Evolutionary conservation across 1,140 invertebrate genomes (phyloP).

Genomic region (Aricia agestis): DNA sequence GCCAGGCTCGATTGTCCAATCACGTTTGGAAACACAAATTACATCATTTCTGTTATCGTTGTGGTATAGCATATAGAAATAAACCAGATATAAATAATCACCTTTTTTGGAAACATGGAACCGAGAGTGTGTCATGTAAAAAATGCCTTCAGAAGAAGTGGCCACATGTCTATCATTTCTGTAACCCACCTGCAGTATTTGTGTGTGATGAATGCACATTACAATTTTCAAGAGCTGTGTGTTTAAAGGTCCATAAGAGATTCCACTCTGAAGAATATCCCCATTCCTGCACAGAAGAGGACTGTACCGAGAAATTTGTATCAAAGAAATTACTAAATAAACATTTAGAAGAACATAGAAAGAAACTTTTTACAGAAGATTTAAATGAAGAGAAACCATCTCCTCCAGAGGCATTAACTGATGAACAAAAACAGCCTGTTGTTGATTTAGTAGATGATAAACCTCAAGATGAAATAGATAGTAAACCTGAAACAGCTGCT

Average conservation of each 20-base stretch:
- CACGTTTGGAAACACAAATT: slow-evolving; percentile 94
- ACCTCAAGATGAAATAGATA: slow-evolving; percentile 50
- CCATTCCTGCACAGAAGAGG: slow-evolving; percentile 81
- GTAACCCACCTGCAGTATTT: slow-evolving; percentile 85
- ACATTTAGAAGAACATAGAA: slow-evolving; percentile 78
- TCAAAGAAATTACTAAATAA: slow-evolving; percentile 86
- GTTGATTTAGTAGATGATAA: slow-evolving; percentile 59
- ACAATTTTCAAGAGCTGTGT: slow-evolving; percentile 85
- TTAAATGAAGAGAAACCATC: slow-evolving; percentile 59
- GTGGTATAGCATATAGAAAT: slow-evolving; percentile 89
- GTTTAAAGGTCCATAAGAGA: slow-evolving; percentile 88
- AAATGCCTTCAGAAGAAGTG: slow-evolving; percentile 91
- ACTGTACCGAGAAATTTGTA: slow-evolving; percentile 86
- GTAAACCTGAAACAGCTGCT: slow-evolving; percentile 47
- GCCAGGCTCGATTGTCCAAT: slow-evolving; percentile 86
- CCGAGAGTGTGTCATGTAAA: slow-evolving; percentile 89
- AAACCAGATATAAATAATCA: slow-evolving; percentile 92
- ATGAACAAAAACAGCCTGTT: slow-evolving; percentile 47
- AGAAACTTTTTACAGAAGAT: slow-evolving; percentile 47
- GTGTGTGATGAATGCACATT: slow-evolving; percentile 87
- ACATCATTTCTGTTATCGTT: slow-evolving; percentile 89
- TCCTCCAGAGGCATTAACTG: slow-evolving; percentile 35
- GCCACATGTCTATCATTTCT: slow-evolving; percentile 94
- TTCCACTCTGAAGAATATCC: slow-evolving; percentile 84
- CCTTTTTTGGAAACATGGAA: slow-evolving; percentile 93